Evolutionary conservation across 2,797 vertebrate genomes (phyloP).

Genomic region (Bradypus variegatus): DNA sequence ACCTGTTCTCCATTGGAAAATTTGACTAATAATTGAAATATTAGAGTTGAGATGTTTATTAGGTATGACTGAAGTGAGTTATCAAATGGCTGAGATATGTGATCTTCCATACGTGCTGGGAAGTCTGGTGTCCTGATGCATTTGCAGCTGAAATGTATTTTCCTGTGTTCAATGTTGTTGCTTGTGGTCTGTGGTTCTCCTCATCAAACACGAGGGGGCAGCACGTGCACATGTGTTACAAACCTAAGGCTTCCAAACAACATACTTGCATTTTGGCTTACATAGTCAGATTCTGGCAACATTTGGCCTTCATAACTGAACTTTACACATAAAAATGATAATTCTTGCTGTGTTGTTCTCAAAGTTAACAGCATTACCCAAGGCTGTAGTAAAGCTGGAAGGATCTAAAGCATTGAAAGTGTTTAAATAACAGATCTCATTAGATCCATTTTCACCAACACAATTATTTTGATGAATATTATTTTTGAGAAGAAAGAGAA

Average conservation of each 20-base stretch:
- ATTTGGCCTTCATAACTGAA: slow-evolving; percentile 7
- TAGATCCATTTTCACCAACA: background rate
- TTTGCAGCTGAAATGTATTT: background rate
- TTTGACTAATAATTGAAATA: background rate
- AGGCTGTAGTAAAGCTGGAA: background rate
- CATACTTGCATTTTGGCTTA: background rate
- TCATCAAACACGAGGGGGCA: slow-evolving; percentile 63
- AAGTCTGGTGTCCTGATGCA: background rate
- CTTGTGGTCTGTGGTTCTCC: slow-evolving; percentile 41
- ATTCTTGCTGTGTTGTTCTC: background rate
- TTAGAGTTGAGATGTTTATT: background rate
- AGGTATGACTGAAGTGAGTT: background rate
- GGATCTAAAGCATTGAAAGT: background rate
- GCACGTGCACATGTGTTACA: background rate
- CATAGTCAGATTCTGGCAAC: background rate
- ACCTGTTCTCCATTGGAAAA: background rate
- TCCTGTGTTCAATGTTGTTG: background rate
- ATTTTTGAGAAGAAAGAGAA: background rate
- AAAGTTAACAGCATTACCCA: background rate
- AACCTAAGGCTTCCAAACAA: background rate
- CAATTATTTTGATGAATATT: background rate
- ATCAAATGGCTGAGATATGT: background rate
- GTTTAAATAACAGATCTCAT: background rate
- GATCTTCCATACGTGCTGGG: background rate
- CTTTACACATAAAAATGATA: background rate